A percentile compares a stretch with the other conserved stretches of the same genome.
These are phyloP conservation scores for Azemiops feae DNA, from an alignment of 2,113 vertebrate genomes.

Conservation along the genomic window DNA sequence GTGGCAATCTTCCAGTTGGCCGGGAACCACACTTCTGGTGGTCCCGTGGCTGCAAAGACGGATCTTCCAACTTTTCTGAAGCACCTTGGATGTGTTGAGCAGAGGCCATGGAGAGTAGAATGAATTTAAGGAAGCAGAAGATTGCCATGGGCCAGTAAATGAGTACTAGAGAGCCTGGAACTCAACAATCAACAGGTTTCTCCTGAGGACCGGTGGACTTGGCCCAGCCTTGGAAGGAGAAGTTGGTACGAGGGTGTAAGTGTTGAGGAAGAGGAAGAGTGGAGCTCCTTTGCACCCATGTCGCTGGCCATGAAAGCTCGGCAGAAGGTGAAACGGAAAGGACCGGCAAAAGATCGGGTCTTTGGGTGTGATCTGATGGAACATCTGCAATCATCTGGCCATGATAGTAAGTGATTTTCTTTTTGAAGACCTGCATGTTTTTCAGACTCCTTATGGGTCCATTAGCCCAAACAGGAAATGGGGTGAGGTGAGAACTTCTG, in stretches of 20 bases:
- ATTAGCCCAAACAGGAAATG: not conserved
- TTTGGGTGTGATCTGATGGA: constrained; percentile 90
- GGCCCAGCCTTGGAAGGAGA: not conserved
- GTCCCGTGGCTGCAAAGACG: not conserved
- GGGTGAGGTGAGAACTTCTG: not conserved
- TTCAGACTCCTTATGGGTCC: not conserved
- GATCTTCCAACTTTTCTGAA: not conserved
- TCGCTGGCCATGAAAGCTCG: constrained; percentile 79
- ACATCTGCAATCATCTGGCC: constrained; percentile 76
- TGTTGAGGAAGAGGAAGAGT: not conserved
- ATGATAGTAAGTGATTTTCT: constrained; percentile 77
- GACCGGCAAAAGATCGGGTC: constrained; percentile 79
- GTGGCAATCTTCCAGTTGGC: not conserved
- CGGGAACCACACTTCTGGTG: not conserved
- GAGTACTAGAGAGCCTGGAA: not conserved
- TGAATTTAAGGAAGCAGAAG: constrained; percentile 13
- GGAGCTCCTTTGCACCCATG: constrained; percentile 17
- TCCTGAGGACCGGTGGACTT: not conserved
- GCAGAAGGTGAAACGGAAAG: constrained; percentile 80
- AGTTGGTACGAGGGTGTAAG: not conserved
- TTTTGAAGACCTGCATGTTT: fast-evolving
- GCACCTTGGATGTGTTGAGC: not conserved
- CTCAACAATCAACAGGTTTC: not conserved
- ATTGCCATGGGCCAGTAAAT: not conserved
- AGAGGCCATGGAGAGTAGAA: not conserved